Evolutionary conservation across 2,888 invertebrate genomes (phyloP), one percentile per base, ranked within the genome.

Genomic region (Cheilosia grossa): DNA sequence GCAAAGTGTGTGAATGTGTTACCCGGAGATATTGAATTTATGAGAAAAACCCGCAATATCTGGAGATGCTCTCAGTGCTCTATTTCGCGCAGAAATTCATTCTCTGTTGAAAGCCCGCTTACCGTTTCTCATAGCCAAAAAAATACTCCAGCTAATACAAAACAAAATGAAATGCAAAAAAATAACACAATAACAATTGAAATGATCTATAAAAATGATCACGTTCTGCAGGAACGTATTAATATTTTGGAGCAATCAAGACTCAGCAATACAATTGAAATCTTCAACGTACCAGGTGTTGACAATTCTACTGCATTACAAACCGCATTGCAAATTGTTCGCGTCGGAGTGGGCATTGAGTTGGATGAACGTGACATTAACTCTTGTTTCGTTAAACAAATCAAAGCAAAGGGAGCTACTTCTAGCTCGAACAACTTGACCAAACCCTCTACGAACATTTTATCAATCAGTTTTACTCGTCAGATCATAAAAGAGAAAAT

Each of bases 201-300:
- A 49, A 61, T 61, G 44, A n/a, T 61, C 2, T 61, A 4, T 44
- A 42, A 69, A 47, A 56, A 30, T 33, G 69, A 69, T 56, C 56
- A 69, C 40, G 40, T 37, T 13, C 4, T 59, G 24, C 37, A 61
- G 15, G 24, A 51, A 1, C 21, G 51, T 19, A 21, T 72, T 24
- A 9, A 61, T 42, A 6, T 42, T 5, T 47, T 72, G 42, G 72
- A 61, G 59, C 42, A 73, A 24, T 42, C 54, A 5, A 47, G 63
- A 9, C 63, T 73, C 9, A 47, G 21, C 4, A 66, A 66, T 44
- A 19, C 27, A 40, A 73, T 63, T 19, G 61, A 61, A 42, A 47
- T 73, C n/a, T 40, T 42, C 6, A 74, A 74, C 53, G 75, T 67
- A 2, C 67, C 67, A 17, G 37, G 37, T 24, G 59, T 77, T 13